Percentiles rank a stretch among this genome's conserved stretches.
phyloP scores from a whole-genome alignment of 2,113 vertebrate genomes.

The Ceyx cyanopectus region DNA sequence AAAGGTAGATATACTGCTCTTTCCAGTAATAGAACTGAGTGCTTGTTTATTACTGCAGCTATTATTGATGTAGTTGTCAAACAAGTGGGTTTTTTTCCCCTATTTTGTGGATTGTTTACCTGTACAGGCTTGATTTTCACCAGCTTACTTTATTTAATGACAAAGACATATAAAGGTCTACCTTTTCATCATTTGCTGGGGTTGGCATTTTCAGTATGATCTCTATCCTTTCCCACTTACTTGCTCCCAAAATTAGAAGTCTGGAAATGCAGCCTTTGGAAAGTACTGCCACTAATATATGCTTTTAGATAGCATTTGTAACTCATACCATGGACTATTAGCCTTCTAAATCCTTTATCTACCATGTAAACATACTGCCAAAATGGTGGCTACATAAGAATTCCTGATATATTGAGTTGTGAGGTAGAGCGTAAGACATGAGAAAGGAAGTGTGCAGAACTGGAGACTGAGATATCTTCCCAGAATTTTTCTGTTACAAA shows the following conservation, averaged over 20 bases:
- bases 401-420: background rate
- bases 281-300: background rate
- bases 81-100: accelerated
- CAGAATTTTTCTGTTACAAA: background rate
- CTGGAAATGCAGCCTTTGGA: background rate
- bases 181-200: background rate
- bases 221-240: background rate
- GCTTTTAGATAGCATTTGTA: background rate
- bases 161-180: background rate
- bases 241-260: background rate
- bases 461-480: background rate
- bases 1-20: background rate
- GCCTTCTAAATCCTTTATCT: background rate
- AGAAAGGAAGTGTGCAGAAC: background rate
- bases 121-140: background rate
- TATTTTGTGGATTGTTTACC: background rate
- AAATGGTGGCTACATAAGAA: background rate
- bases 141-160: background rate
- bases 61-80: background rate
- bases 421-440: background rate
- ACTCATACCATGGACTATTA: background rate
- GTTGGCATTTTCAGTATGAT: background rate
- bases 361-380: background rate
- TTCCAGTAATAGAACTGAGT: background rate
- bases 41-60: background rate